phyloP scores from a whole-genome alignment of 2,888 invertebrate genomes.

The Pilophorus perplexus region DNA sequence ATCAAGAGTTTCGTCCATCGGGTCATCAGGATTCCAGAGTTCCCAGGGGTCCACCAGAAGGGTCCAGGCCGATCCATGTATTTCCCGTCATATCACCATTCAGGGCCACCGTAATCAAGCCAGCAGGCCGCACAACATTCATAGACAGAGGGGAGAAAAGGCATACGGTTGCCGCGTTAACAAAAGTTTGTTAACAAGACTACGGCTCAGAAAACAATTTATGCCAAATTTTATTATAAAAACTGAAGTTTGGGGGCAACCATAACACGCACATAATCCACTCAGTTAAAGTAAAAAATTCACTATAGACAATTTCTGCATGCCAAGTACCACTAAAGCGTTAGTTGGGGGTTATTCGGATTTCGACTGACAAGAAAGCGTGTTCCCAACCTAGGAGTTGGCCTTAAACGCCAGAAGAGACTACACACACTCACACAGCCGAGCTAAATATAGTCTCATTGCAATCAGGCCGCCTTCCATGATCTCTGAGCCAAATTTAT shows the following conservation, averaged over 20 bases:
- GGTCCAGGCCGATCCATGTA: constrained; percentile 5
- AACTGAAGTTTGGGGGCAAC: constrained; percentile 32
- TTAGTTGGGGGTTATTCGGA: constrained; percentile 34
- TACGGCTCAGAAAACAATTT: constrained; percentile 46
- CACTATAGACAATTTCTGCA: constrained; percentile 3
- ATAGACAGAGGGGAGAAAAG: constrained; percentile 62
- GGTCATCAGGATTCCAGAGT: constrained; percentile 28
- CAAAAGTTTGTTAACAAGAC: constrained; percentile 52
- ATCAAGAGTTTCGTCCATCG: constrained; percentile 15
- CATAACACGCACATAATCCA: constrained; percentile 39
- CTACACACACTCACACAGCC: constrained; percentile 31
- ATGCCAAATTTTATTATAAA: constrained; percentile 37
- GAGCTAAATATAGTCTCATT: constrained; percentile 40
- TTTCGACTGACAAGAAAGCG: constrained; percentile 32
- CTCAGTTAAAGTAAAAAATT: constrained; percentile 5
- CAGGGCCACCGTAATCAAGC: constrained; percentile 39
- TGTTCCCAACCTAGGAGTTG: constrained; percentile 39
- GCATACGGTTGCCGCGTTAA: constrained; percentile 66
- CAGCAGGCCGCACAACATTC: constrained; percentile 57
- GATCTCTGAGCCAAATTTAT: constrained; percentile 42
- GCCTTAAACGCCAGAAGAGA: constrained; percentile 31
- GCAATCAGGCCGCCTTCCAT: constrained; percentile 42
- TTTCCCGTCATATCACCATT: constrained; percentile 26
- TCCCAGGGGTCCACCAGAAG: not conserved
- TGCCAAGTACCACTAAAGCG: constrained; percentile 40